These are phyloP conservation scores for Odobenus rosmarus DNA, from an alignment of 2,113 vertebrate genomes.

Conservation along the genomic window DNA sequence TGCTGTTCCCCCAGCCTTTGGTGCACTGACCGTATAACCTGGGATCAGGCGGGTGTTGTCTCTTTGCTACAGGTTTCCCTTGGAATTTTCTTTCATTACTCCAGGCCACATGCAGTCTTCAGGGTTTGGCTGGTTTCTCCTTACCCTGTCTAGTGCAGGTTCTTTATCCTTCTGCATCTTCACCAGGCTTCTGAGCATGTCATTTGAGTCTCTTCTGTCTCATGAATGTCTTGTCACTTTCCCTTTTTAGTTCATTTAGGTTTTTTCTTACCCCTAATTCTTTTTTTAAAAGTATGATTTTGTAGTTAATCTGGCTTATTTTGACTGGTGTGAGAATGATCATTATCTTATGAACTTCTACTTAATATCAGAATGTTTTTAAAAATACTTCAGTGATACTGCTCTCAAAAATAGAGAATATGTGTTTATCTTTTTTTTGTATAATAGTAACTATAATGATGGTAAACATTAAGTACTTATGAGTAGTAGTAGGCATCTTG, in stretches of 20 bases:
- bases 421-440: neutral
- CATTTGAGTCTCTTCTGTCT: neutral
- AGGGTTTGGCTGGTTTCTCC: neutral
- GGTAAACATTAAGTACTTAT: neutral
- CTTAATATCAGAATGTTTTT: neutral
- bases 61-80: neutral
- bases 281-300: conserved; percentile 13
- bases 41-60: neutral
- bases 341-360: neutral
- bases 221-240: neutral
- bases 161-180: neutral
- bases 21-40: neutral
- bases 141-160: neutral
- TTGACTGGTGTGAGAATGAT: neutral
- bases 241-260: neutral
- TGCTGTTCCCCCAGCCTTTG: neutral
- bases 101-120: neutral
- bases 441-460: neutral
- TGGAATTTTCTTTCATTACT: neutral
- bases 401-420: neutral
- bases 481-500: neutral
- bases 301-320: neutral
- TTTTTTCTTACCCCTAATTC: conserved; percentile 17
- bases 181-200: neutral
- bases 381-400: neutral